phyloP scores from a whole-genome alignment of 2,888 invertebrate genomes.

The Agonopterix subpropinquella region DNA sequence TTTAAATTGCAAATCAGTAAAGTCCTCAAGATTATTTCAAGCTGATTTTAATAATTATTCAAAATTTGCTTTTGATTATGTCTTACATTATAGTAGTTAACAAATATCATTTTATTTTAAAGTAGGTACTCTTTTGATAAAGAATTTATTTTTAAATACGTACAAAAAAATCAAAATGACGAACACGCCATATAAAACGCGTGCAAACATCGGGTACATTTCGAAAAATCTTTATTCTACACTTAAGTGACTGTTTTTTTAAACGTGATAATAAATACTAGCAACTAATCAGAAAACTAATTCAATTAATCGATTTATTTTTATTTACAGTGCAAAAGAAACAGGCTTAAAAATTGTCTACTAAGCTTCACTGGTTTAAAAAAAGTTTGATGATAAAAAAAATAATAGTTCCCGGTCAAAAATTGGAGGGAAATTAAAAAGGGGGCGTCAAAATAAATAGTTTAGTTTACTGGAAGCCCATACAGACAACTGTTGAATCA shows the following conservation, averaged over 20 bases:
- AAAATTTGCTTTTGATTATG: too few species aligned
- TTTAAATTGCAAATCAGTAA: too few species aligned
- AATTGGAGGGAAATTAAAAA: conserved; percentile 13
- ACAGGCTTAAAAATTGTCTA: conserved; percentile 25
- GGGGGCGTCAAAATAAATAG: conserved; percentile 52
- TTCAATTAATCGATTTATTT: conserved; percentile 17
- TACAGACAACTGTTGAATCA: conserved; percentile 69
- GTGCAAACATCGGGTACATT: neutral
- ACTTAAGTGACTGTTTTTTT: conserved; percentile 26
- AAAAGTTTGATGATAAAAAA: conserved; percentile 2
- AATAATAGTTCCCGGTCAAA: conserved; percentile 7
- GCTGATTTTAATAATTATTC: too few species aligned
- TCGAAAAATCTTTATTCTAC: conserved; percentile 3
- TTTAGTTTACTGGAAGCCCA: conserved; percentile 71
- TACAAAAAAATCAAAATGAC: conserved; percentile 13
- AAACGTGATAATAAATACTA: conserved; percentile 58
- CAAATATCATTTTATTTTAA: too few species aligned
- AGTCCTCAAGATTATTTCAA: too few species aligned
- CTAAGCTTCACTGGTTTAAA: conserved; percentile 47
- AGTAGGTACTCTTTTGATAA: too few species aligned
- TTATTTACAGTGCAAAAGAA: conserved; percentile 59
- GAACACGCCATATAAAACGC: conserved; percentile 14
- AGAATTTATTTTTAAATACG: too few species aligned
- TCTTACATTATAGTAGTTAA: too few species aligned
- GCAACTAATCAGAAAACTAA: conserved; percentile 49